These are phyloP conservation scores for Neocrepidodera transversa DNA, from an alignment of 2,888 invertebrate genomes.

Conservation along the genomic window DNA sequence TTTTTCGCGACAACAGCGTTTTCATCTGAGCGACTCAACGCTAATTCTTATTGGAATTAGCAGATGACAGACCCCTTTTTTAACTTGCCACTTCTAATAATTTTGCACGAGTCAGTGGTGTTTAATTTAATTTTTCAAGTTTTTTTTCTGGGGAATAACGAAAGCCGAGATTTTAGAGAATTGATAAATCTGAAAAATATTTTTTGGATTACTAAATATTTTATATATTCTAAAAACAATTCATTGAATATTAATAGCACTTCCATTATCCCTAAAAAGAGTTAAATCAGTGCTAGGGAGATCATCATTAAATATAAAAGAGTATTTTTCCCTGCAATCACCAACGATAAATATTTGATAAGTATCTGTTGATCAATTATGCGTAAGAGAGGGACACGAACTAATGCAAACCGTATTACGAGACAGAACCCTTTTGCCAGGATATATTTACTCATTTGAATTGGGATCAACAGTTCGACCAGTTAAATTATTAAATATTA, in stretches of 20 bases:
- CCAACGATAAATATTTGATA: conserved; percentile 1
- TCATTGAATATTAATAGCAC: no score
- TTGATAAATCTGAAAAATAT: no score
- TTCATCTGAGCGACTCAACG: conserved; percentile 13
- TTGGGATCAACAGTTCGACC: not conserved
- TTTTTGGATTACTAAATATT: no score
- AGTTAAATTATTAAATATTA: not conserved
- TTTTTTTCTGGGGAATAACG: not conserved
- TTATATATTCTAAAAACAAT: no score
- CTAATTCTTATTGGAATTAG: conserved; percentile 25
- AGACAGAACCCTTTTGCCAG: not conserved
- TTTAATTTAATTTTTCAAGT: conserved; percentile 24
- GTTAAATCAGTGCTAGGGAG: no score
- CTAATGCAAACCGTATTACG: conserved; percentile 13
- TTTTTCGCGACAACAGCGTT: not conserved
- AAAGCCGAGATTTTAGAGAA: no score
- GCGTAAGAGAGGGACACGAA: not conserved
- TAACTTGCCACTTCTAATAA: conserved; percentile 34
- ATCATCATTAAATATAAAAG: conserved; percentile 1
- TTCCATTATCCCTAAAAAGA: no score
- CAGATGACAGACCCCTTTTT: conserved; percentile 31
- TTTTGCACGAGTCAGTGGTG: conserved; percentile 12
- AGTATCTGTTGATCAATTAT: conserved; percentile 10
- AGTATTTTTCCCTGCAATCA: not conserved
- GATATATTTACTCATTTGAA: conserved; percentile 16